Evolutionary conservation across 2,113 vertebrate genomes (phyloP).

Genomic region (Rhea pennata): DNA sequence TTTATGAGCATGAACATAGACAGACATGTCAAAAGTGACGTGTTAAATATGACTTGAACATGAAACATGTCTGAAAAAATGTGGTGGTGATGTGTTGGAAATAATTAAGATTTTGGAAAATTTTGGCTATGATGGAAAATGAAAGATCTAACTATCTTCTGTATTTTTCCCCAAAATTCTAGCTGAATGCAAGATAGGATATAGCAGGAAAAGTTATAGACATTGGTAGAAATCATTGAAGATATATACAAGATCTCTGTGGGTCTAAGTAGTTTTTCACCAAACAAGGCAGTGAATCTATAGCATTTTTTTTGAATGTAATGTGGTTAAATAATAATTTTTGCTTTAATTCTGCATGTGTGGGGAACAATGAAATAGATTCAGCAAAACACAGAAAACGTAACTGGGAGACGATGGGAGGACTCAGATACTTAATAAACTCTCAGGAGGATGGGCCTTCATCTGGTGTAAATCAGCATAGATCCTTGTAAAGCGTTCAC

Average conservation of each 20-base stretch:
- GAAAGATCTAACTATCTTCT: background rate
- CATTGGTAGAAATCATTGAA: background rate
- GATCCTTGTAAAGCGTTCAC: background rate
- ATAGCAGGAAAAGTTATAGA: background rate
- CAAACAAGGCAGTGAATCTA: background rate
- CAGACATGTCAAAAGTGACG: background rate
- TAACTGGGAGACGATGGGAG: background rate
- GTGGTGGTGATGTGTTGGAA: background rate
- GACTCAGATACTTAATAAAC: background rate
- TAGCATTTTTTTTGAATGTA: background rate
- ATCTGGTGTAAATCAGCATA: background rate
- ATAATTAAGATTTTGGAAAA: background rate
- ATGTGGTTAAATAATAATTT: background rate
- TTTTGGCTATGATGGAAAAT: background rate
- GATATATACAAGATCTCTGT: background rate
- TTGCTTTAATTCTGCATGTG: background rate
- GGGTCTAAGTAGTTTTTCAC: background rate
- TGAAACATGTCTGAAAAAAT: background rate
- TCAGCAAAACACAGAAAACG: background rate
- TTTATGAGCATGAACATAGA: background rate
- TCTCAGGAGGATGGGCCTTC: background rate
- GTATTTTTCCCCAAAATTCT: constrained; percentile 28
- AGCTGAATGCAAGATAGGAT: background rate
- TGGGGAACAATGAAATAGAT: background rate
- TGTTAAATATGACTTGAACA: background rate